These are phyloP conservation scores for Ophonus ardosiacus DNA, from an alignment of 2,888 invertebrate genomes.

Conservation along the genomic window DNA sequence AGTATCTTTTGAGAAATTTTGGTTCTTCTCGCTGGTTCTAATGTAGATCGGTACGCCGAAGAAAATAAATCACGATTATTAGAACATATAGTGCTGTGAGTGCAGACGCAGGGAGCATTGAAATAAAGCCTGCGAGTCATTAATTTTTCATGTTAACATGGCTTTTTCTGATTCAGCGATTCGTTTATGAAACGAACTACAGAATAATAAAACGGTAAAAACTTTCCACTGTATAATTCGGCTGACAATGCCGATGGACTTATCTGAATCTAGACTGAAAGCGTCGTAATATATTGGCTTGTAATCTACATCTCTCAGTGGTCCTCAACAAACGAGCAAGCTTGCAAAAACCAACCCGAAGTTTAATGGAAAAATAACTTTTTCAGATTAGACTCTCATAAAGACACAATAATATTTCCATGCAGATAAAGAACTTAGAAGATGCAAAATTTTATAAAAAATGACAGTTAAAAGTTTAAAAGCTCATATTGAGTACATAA, in stretches of 20 bases:
- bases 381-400: constrained; percentile 43
- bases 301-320: constrained; percentile 43
- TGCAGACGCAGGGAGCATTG: constrained; percentile 30
- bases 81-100: constrained; percentile 43
- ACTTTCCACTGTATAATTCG: constrained; percentile 40
- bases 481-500: not conserved
- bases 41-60: not conserved
- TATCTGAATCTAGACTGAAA: constrained; percentile 49
- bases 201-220: constrained; percentile 53
- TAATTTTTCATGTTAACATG: constrained; percentile 46
- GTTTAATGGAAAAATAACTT: constrained; percentile 53
- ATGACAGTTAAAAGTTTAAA: not conserved
- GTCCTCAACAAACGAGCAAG: constrained; percentile 12
- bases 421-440: no score
- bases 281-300: constrained; percentile 48
- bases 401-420: not conserved
- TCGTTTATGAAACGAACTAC: constrained; percentile 38
- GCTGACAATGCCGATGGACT: constrained; percentile 36
- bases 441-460: not conserved
- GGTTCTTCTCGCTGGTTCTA: not conserved
- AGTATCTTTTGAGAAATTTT: not conserved
- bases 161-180: constrained; percentile 51
- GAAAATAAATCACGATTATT: constrained; percentile 46
- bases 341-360: constrained; percentile 15
- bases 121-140: constrained; percentile 42